phyloP scores from a whole-genome alignment of 2,113 vertebrate genomes.

The Muntiacus reevesi region DNA sequence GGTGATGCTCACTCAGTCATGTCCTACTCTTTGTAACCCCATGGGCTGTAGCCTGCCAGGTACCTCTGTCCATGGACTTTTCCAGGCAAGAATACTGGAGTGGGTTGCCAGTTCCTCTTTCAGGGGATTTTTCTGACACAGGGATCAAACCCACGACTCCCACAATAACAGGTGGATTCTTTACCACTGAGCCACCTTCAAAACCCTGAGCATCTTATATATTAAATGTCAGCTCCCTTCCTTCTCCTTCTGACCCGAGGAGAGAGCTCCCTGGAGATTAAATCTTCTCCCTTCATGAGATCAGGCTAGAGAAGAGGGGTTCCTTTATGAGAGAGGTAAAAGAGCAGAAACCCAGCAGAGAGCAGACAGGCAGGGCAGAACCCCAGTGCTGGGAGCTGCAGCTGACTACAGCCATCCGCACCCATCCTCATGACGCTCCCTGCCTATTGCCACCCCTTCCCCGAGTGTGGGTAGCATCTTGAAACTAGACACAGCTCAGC shows the following conservation, averaged over 20 bases:
- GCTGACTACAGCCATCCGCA: accelerated
- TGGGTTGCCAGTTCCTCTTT: background rate
- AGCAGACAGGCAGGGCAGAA: background rate
- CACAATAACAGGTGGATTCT: background rate
- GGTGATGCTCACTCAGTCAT: background rate
- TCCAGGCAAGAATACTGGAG: background rate
- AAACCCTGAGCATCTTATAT: background rate
- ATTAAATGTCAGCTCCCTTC: background rate
- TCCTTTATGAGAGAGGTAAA: background rate
- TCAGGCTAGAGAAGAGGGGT: background rate
- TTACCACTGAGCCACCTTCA: background rate
- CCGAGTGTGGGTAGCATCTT: background rate
- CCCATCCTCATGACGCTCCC: accelerated
- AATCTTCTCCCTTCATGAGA: background rate
- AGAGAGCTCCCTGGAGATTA: background rate
- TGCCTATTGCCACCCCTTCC: background rate
- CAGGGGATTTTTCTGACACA: background rate
- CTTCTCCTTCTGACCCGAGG: background rate
- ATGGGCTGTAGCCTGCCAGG: background rate
- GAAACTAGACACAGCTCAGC: background rate
- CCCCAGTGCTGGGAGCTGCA: no score
- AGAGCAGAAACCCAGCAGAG: background rate
- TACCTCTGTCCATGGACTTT: background rate
- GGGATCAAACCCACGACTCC: background rate
- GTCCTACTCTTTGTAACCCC: background rate